Conservation (phyloP, 1,140 invertebrate genomes). For the Plectus sambesii region DNA sequence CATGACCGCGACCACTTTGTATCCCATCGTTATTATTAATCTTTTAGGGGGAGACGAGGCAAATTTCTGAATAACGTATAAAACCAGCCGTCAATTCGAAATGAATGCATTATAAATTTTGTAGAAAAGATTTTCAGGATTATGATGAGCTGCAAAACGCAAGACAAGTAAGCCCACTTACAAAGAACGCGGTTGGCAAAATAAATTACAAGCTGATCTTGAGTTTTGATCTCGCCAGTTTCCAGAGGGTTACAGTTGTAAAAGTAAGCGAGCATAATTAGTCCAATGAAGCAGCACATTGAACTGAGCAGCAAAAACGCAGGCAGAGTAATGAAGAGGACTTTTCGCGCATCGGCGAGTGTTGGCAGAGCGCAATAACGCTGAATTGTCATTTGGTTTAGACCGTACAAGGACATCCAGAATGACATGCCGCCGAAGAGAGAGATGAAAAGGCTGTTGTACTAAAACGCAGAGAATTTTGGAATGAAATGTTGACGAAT, state of each 20-base stretch:
- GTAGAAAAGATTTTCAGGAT: too few species aligned
- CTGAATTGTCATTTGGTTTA: slow-evolving; percentile 39
- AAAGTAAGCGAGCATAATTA: slow-evolving; percentile 36
- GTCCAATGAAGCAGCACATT: slow-evolving; percentile 22
- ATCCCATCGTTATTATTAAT: too few species aligned
- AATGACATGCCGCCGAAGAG: slow-evolving; percentile 29
- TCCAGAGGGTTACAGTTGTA: slow-evolving; percentile 34
- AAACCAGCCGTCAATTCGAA: too few species aligned
- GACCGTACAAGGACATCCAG: slow-evolving; percentile 30
- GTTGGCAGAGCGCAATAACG: slow-evolving; percentile 25
- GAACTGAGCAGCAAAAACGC: slow-evolving; percentile 16
- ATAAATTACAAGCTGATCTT: slow-evolving; percentile 33
- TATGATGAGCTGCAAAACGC: slow-evolving; percentile 1
- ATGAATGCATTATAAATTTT: too few species aligned
- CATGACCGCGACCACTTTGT: too few species aligned
- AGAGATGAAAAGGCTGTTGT: slow-evolving; percentile 29
- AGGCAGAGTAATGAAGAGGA: slow-evolving; percentile 21
- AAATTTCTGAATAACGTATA: too few species aligned
- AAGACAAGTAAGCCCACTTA: slow-evolving; percentile 9
- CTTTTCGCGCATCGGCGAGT: slow-evolving; percentile 20
- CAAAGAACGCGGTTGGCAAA: slow-evolving; percentile 30
- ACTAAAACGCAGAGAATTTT: slow-evolving; percentile 22
- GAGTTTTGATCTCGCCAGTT: slow-evolving; percentile 25
- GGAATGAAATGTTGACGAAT: too few species aligned
- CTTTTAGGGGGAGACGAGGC: too few species aligned